Base-by-base conservation (phyloP, 92 coral and sea anemone species). In the Zoanthus sansibaricus region DNA sequence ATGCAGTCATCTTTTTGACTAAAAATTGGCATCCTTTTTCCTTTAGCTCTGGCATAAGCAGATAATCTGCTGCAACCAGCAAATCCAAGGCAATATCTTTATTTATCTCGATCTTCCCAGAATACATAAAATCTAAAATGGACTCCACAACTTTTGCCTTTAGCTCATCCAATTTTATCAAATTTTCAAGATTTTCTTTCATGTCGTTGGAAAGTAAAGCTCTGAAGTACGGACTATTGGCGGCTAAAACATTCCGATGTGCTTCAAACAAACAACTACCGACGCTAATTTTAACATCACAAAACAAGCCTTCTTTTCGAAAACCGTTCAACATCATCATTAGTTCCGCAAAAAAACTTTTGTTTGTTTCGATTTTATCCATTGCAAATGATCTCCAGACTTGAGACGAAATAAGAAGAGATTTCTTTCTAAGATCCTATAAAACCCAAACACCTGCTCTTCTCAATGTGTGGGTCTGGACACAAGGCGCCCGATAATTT, bases 121-220 rank as follows among this genome's bases (percentile, higher is more conserved):
- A 94, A 71, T 94, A 94, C 93, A 94, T 91, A 72, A 89, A 94
- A 18, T 87, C 88, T 54, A 94, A 84, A 13, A 94, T 83, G 46
- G 90, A 92, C 64, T 91, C 93, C 89, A 94, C 67, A 42, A 88
- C 77, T 61, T 91, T 89, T 44, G 92, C 88, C 61, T 90, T 90
- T 1, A 93, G 86, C 17, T 94, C 94, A 16, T 93, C 91, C 80
- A 94, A 71, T 69, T 87, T 91, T 49, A 94, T 88, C 31, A 77
- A 78, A 76, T 91, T 93, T 61, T 93, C 98, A 12, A 79, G 73
- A 6, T 76, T 88, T 82, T 94, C 98, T 52, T 82, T 94, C 98
- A 94, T 94, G 64, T 93, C 98, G 88, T 90, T 94, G 15, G 94
- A 89, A 80, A 94, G 90, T 69, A 94, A 88, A 18, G 96, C 98